These are phyloP conservation scores for Portunus trituberculatus DNA, from an alignment of 1,140 invertebrate species.

Conservation along the genomic window DNA sequence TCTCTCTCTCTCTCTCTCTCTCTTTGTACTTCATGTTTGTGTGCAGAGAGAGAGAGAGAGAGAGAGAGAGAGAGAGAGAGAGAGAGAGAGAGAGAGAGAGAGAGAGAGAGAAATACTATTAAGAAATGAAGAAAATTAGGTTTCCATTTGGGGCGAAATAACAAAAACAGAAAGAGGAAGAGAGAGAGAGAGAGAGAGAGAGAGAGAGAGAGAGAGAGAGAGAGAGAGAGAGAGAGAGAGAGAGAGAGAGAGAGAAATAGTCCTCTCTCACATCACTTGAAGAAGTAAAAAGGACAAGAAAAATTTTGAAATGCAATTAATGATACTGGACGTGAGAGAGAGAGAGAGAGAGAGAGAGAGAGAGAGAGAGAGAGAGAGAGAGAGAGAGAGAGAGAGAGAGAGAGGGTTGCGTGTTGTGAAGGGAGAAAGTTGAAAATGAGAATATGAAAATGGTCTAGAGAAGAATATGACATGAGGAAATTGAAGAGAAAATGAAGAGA, in stretches of 20 bases:
- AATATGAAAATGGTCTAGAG: background rate
- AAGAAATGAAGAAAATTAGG: background rate
- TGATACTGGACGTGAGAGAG: background rate
- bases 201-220: constrained; percentile 1
- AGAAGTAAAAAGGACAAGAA: background rate
- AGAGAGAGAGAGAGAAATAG: no score
- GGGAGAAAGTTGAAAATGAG: background rate
- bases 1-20: no score
- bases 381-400: background rate
- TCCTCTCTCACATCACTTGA: no score
- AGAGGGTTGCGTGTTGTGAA: background rate
- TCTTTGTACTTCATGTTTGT: no score
- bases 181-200: constrained; percentile 35
- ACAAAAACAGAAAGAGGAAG: background rate
- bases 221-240: no score
- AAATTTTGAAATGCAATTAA: background rate
- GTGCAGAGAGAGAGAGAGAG: background rate
- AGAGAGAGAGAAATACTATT: background rate
- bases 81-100: background rate
- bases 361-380: background rate
- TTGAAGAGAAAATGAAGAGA: no score
- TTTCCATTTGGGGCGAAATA: background rate
- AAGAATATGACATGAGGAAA: no score
- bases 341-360: background rate
- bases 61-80: background rate